Evolutionary conservation across 2,113 vertebrate species (phyloP), one percentile per base, ranked within the genome.

Genomic region (Puntigrus tetrazona): DNA sequence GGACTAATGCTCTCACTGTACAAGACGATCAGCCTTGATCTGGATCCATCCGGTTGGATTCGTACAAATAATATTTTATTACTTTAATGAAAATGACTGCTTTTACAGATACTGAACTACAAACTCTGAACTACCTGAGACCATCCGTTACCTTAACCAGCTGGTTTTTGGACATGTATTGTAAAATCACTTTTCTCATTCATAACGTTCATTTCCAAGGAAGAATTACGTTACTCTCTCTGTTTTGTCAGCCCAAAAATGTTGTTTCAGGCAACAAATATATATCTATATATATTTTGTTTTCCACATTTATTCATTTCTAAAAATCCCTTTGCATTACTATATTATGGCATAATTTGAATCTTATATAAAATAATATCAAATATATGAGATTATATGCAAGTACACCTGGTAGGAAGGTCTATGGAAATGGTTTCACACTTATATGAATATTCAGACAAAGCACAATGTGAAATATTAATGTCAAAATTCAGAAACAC

Each of bases 401-500:
- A 96, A 96, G 91, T 88, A 93, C 84, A 88, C 95, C 95, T 95
- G 93, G 94, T 91, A 92, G 92, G 87, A 86, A 91, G 92, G 72
- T 88, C 72, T 80, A 82, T 80, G 83, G 86, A 94, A 92, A 91
- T 7, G 55, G 90, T 88, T 89, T 85, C 74, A 79, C 75, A 59
- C 63, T 94, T 89, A 59, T 89, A 55, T 94, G 94, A 94, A 92
- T 88, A 94, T 78, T 91, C 89, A 92, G 94, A 94, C 90, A 92
- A 95, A 97, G 96, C 96, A 97, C 95, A 97, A 97, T 52, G 78
- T 67, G 90, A 87, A 88, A 88, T 87, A 89, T 94, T 92, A 95
- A 93, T 92, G 93, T 93, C 93, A 88, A 92, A 90, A 93, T 61
- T 76, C 78, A 81, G 14, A 81, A 65, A 76, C 82, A 82, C 41